phyloP scores from a whole-genome alignment of 2,888 invertebrate genomes.

The Nomada lathburiana region DNA sequence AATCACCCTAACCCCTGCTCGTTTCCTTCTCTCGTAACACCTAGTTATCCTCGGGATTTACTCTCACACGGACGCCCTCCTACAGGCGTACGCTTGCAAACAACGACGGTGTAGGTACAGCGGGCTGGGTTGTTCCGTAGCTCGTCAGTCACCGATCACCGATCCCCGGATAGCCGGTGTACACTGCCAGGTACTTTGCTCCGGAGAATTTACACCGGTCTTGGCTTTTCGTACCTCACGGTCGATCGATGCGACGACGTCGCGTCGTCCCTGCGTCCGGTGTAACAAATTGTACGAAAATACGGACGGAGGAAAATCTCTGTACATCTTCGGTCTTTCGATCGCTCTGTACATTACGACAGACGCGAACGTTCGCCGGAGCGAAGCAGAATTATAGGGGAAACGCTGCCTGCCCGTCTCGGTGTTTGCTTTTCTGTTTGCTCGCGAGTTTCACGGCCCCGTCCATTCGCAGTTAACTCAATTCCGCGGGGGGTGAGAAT shows the following conservation, averaged over 20 bases:
- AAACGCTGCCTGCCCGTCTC: not conserved
- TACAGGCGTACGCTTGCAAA: constrained; percentile 6
- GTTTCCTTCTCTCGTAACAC: constrained; percentile 55
- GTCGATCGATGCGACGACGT: constrained; percentile 37
- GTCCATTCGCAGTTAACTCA: not conserved
- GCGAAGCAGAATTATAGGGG: not conserved
- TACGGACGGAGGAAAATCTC: not conserved
- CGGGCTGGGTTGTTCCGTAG: constrained; percentile 33
- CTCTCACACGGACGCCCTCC: constrained; percentile 2
- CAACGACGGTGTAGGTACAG: constrained; percentile 20
- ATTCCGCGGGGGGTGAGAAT: not conserved
- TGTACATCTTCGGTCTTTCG: too few relatives aligned
- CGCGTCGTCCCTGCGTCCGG: not conserved
- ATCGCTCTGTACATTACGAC: not conserved
- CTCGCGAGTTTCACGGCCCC: not conserved
- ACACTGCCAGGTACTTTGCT: constrained; percentile 55
- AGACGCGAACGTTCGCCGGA: not conserved
- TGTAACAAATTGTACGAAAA: not conserved
- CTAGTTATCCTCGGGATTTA: constrained; percentile 62
- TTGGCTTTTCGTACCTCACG: constrained; percentile 46
- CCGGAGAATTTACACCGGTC: constrained; percentile 62
- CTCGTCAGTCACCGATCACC: constrained; percentile 74
- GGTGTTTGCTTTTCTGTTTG: not conserved
- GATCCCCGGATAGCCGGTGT: constrained; percentile 62
- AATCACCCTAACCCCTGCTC: constrained; percentile 49